Conservation (phyloP, 2,113 vertebrate species). For the Synchiropus splendidus region DNA sequence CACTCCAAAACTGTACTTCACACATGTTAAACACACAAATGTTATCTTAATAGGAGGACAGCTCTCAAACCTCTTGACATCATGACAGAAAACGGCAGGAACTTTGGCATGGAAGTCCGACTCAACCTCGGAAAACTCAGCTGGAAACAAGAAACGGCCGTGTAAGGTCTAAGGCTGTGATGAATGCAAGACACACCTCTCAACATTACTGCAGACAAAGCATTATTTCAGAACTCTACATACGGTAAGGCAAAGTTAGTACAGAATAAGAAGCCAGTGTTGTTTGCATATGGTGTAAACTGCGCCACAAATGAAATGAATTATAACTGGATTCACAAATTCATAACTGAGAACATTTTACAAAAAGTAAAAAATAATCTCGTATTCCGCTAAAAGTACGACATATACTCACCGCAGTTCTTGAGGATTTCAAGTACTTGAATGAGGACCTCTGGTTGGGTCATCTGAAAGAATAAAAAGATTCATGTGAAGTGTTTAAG, state of each 20-base stretch:
- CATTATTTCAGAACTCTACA: not conserved
- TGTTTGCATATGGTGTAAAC: too few relatives aligned
- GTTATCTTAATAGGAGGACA: too few relatives aligned
- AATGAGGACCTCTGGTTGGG: conserved; percentile 92
- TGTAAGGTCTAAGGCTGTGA: not conserved
- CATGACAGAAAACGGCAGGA: conserved; percentile 91
- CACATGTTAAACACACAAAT: too few relatives aligned
- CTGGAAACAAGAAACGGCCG: conserved; percentile 60
- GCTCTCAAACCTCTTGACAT: conserved; percentile 74
- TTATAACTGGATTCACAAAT: too few relatives aligned
- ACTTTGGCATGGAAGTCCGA: conserved; percentile 99
- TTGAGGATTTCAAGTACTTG: conserved; percentile 93
- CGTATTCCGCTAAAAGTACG: too few relatives aligned
- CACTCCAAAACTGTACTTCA: too few relatives aligned
- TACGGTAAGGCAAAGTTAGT: too few relatives aligned
- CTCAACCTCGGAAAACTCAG: conserved; percentile 84
- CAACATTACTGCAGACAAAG: not conserved
- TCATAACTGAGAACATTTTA: too few relatives aligned
- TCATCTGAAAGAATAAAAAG: conserved; percentile 73
- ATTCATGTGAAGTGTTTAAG: too few relatives aligned
- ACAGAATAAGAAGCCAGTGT: too few relatives aligned
- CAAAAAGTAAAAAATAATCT: too few relatives aligned
- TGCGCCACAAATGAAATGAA: too few relatives aligned
- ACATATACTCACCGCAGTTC: conserved; percentile 80
- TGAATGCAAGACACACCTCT: not conserved